Conservation (phyloP, 2,888 invertebrate species). For the Leptinotarsa haldemani region DNA sequence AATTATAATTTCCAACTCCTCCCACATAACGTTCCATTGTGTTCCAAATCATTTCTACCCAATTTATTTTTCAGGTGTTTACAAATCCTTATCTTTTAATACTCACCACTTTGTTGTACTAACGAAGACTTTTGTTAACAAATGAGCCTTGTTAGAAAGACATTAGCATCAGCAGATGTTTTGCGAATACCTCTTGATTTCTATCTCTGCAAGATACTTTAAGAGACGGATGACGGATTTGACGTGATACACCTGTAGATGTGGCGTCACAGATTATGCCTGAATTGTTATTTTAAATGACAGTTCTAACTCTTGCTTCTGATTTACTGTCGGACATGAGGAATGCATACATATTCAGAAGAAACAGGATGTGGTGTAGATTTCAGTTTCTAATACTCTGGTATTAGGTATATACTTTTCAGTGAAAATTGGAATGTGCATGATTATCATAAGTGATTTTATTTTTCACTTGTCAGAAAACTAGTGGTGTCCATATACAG, state of each 20-base stretch:
- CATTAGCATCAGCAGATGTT: conserved; percentile 50
- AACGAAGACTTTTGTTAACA: conserved; percentile 39
- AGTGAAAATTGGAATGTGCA: no score
- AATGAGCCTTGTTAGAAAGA: conserved; percentile 47
- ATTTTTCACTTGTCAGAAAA: no score
- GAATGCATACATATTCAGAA: no score
- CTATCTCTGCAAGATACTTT: conserved; percentile 27
- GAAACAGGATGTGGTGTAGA: no score
- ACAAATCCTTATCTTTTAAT: conserved; percentile 32
- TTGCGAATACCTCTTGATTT: conserved; percentile 47
- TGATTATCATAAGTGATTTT: no score
- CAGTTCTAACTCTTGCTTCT: conserved; percentile 19
- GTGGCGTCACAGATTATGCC: conserved; percentile 21
- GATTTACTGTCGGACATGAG: not conserved
- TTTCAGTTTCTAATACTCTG: no score
- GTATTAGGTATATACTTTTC: no score
- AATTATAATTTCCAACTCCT: not conserved
- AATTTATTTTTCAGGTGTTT: conserved; percentile 27
- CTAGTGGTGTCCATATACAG: no score
- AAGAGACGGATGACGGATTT: conserved; percentile 16
- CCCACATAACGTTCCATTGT: not conserved
- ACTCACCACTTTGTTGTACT: conserved; percentile 34
- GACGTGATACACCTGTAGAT: conserved; percentile 30
- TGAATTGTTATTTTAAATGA: not conserved
- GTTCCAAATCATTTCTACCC: conserved; percentile 5